Conservation (phyloP, 2,113 vertebrate genomes). For the Rhagologus leucostigma region DNA sequence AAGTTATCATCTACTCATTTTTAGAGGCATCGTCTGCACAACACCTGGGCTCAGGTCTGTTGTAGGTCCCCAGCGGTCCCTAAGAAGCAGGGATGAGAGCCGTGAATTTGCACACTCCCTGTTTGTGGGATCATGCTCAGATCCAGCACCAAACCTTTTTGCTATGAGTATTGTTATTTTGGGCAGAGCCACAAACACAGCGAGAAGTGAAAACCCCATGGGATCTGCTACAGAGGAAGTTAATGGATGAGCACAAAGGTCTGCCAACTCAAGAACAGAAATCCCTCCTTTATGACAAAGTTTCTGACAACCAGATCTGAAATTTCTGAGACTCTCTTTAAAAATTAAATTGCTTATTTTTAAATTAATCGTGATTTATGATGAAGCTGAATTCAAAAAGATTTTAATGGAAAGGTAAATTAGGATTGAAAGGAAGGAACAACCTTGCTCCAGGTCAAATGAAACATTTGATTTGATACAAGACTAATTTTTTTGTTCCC, state of each 20-base stretch:
- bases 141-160: background rate
- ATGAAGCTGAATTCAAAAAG: background rate
- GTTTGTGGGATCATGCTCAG: fast-evolving
- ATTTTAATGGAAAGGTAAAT: background rate
- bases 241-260: background rate
- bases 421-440: background rate
- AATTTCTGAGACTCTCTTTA: background rate
- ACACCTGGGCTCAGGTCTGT: background rate
- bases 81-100: background rate
- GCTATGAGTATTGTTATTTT: background rate
- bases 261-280: background rate
- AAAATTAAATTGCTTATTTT: background rate
- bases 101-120: background rate
- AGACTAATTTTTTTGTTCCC: background rate
- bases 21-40: background rate
- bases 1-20: background rate
- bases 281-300: background rate
- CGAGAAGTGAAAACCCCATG: fast-evolving
- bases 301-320: background rate
- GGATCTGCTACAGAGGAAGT: background rate
- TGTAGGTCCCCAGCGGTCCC: background rate
- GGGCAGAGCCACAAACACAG: background rate
- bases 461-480: background rate
- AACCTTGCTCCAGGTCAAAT: background rate
- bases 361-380: background rate